phyloP scores from a whole-genome alignment of 2,113 vertebrate species.

The Labeo rohita region DNA sequence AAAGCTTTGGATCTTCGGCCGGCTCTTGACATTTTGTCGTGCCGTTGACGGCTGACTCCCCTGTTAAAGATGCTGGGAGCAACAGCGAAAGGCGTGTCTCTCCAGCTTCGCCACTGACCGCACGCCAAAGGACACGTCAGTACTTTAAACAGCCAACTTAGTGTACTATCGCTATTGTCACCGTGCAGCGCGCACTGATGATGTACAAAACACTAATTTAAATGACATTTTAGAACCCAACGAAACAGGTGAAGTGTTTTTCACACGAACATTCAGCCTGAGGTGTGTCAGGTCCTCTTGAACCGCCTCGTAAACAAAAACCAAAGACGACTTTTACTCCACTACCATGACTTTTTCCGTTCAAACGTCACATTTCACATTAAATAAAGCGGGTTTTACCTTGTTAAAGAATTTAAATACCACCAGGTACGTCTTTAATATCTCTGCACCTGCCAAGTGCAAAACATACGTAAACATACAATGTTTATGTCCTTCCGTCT shows the following conservation, averaged over 20 bases:
- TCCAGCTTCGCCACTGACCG: background rate
- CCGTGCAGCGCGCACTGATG: background rate
- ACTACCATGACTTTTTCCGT: too few relatives aligned
- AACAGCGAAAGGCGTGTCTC: background rate
- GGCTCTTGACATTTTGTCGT: conserved; percentile 70
- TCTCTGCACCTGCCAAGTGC: too few relatives aligned
- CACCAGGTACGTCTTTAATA: background rate
- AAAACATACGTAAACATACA: background rate
- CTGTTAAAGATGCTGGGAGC: background rate
- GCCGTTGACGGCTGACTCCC: background rate
- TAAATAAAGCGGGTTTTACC: background rate
- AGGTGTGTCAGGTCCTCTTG: background rate
- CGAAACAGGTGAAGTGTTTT: background rate
- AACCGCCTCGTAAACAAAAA: background rate
- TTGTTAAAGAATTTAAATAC: background rate
- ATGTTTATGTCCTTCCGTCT: background rate
- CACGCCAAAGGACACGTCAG: conserved; percentile 30
- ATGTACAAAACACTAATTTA: background rate
- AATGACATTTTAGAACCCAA: background rate
- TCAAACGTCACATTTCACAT: background rate
- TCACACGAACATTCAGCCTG: too few relatives aligned
- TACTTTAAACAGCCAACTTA: background rate
- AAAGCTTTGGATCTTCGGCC: conserved; percentile 67
- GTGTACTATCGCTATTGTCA: background rate
- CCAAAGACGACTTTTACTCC: background rate